A percentile compares a stretch with the other conserved stretches of the same genome.
Evolutionary conservation across 2,888 invertebrate genomes (phyloP).

Genomic region (Acanthoscelides obtectus): DNA sequence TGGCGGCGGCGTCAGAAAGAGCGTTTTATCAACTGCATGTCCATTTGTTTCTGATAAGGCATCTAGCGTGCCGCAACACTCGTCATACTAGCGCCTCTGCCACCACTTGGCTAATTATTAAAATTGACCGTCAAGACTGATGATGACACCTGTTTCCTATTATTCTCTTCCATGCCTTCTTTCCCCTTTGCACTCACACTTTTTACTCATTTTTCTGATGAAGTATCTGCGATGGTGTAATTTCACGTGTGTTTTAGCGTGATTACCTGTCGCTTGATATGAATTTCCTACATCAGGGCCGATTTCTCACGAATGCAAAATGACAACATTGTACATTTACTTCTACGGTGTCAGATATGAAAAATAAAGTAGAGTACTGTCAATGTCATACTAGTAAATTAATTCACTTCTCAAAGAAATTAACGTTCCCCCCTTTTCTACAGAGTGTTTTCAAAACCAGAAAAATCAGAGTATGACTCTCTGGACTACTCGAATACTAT

Average conservation of each 20-base stretch:
- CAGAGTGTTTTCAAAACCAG: too few relatives aligned
- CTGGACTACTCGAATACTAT: too few relatives aligned
- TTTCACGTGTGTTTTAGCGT: not conserved
- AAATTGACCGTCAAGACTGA: conserved; percentile 24
- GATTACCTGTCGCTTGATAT: not conserved
- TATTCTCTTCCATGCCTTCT: not conserved
- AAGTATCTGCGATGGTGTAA: not conserved
- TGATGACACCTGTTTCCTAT: not conserved
- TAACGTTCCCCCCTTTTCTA: too few relatives aligned
- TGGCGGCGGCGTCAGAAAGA: not conserved
- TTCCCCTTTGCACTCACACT: not conserved
- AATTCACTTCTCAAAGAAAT: too few relatives aligned
- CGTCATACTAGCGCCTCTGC: conserved; percentile 33
- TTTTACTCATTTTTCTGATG: not conserved
- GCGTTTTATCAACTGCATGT: conserved; percentile 3
- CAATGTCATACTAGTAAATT: too few relatives aligned
- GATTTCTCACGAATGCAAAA: not conserved
- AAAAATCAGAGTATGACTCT: too few relatives aligned
- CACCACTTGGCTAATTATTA: conserved; percentile 26
- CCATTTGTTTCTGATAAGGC: conserved; percentile 30
- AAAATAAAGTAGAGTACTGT: too few relatives aligned
- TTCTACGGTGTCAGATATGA: too few relatives aligned
- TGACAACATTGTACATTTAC: not conserved
- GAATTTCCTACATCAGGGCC: not conserved
- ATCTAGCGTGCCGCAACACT: conserved; percentile 31